Conservation (phyloP, 2,888 invertebrate genomes). For the Tenodera sinensis region DNA sequence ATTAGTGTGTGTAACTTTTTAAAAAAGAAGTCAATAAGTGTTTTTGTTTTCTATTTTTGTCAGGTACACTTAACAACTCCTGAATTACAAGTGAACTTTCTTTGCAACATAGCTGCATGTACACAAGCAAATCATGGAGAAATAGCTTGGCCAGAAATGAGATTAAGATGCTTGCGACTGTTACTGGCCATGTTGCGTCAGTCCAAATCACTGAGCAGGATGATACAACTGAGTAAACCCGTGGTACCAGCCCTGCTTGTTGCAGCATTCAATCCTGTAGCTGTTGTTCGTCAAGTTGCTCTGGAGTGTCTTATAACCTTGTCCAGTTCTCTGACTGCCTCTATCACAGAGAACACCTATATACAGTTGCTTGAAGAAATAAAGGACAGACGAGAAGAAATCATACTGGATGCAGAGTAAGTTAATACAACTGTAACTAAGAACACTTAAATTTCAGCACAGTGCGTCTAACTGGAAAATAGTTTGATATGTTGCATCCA, state of each 20-base stretch:
- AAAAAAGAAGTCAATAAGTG: too few relatives aligned
- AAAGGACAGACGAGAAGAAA: constrained; percentile 53
- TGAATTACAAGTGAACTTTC: constrained; percentile 52
- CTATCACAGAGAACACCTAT: constrained; percentile 3
- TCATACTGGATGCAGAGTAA: constrained; percentile 56
- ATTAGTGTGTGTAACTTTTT: too few relatives aligned
- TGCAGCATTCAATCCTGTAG: constrained; percentile 54
- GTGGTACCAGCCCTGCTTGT: constrained; percentile 53
- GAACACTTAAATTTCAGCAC: too few relatives aligned
- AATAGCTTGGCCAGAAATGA: constrained; percentile 34
- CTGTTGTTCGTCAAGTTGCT: constrained; percentile 53
- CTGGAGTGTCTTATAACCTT: constrained; percentile 50
- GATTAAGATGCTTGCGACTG: constrained; percentile 49
- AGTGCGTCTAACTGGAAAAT: too few relatives aligned
- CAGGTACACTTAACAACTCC: constrained; percentile 47
- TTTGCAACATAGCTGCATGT: constrained; percentile 52
- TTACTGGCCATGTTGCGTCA: constrained; percentile 32
- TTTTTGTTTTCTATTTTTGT: constrained; percentile 40
- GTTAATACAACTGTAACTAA: neutral
- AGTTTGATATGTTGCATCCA: too few relatives aligned
- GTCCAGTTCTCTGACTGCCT: neutral
- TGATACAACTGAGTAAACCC: constrained; percentile 42
- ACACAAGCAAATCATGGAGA: neutral
- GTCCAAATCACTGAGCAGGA: constrained; percentile 30
- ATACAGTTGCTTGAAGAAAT: constrained; percentile 48